Evolutionary conservation across 2,797 vertebrate genomes (phyloP).

Genomic region (Siniperca scherzeri): DNA sequence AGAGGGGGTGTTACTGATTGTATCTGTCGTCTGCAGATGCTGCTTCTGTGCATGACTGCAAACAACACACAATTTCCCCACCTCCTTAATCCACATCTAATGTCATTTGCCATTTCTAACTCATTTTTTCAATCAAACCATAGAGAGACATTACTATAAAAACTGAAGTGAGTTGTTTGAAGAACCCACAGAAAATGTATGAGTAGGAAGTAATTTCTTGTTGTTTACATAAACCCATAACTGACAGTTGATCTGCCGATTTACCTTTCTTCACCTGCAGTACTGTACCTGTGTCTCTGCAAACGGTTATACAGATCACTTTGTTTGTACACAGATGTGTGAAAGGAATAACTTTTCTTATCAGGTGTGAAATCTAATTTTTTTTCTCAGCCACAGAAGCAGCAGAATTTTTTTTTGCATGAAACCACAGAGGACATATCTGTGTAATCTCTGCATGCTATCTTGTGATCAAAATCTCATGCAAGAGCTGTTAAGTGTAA

Average conservation of each 20-base stretch:
- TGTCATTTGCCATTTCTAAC: background rate
- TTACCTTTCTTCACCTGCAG: background rate
- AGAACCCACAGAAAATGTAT: background rate
- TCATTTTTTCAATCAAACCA: background rate
- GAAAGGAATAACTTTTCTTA: background rate
- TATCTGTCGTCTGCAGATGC: constrained; percentile 62
- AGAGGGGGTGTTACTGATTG: constrained; percentile 38
- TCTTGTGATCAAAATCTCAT: constrained; percentile 16
- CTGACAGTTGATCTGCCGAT: background rate
- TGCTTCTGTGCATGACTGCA: constrained; percentile 12
- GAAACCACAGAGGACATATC: constrained; percentile 54
- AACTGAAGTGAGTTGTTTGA: background rate
- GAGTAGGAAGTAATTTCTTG: background rate
- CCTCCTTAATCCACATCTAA: background rate
- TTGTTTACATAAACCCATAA: background rate
- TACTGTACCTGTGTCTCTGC: background rate
- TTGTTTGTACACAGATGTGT: background rate
- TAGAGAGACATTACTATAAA: background rate
- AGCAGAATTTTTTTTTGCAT: constrained; percentile 54
- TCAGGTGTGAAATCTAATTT: constrained; percentile 38
- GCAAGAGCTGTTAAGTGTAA: constrained; percentile 23
- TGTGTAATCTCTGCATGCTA: constrained; percentile 3
- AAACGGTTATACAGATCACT: accelerated
- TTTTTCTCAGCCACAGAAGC: constrained; percentile 13
- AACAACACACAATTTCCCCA: constrained; percentile 1